phyloP scores from a whole-genome alignment of 2,797 vertebrate species.

The Chaetodon trifasciatus region DNA sequence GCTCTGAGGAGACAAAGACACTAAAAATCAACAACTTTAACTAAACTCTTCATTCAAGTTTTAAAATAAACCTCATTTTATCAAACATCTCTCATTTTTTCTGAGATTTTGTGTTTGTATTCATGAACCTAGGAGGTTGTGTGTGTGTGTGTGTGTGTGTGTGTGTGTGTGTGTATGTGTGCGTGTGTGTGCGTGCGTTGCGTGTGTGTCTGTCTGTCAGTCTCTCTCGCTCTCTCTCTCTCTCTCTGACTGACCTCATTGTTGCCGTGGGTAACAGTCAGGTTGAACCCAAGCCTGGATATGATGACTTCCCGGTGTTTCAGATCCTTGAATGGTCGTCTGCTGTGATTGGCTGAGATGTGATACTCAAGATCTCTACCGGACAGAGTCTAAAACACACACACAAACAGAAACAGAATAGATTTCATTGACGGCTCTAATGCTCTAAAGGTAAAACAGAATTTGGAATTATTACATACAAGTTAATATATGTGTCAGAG shows the following conservation, averaged over 20 bases:
- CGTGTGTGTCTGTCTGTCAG: background rate
- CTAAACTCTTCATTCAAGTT: too few species aligned
- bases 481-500: background rate
- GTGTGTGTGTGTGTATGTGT: slow-evolving; percentile 2
- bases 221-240: too few species aligned
- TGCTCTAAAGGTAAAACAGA: slow-evolving; percentile 6
- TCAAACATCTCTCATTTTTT: background rate
- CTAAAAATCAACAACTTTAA: background rate
- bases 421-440: background rate
- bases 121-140: background rate
- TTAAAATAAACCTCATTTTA: background rate
- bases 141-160: background rate
- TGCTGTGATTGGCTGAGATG: slow-evolving; percentile 84
- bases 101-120: background rate
- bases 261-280: slow-evolving; percentile 75
- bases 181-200: background rate
- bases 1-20: slow-evolving; percentile 51
- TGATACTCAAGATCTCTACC: slow-evolving; percentile 93
- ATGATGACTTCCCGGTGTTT: slow-evolving; percentile 82
- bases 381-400: slow-evolving; percentile 85
- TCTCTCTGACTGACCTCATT: slow-evolving; percentile 61
- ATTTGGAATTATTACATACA: background rate
- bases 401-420: background rate
- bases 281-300: slow-evolving; percentile 88
- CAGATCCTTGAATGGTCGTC: slow-evolving; percentile 87